These are phyloP conservation scores for Jacana jacana DNA, from an alignment of 2,113 vertebrate genomes.

Conservation along the genomic window DNA sequence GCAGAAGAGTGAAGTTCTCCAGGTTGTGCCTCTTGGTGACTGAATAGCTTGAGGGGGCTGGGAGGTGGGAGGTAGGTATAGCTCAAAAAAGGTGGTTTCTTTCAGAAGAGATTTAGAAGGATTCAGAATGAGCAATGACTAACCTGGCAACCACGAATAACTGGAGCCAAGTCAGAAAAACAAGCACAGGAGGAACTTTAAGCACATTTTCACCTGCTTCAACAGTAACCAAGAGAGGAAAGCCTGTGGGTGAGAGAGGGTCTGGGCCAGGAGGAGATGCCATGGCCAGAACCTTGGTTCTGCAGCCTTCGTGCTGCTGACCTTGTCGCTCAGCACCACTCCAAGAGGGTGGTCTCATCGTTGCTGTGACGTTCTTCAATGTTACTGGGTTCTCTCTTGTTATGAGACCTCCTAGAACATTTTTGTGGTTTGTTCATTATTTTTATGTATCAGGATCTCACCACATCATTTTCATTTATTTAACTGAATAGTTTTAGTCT, in stretches of 20 bases:
- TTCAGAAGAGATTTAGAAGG: neutral
- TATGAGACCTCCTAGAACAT: neutral
- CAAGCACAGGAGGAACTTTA: neutral
- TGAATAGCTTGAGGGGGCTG: neutral
- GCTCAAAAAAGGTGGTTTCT: neutral
- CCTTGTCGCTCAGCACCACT: neutral
- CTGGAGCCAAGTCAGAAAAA: neutral
- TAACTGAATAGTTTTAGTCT: neutral
- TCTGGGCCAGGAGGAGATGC: neutral
- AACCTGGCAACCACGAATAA: neutral
- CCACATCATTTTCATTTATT: neutral
- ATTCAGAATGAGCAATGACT: neutral
- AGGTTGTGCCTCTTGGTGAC: neutral
- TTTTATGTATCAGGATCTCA: neutral
- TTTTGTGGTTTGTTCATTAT: neutral
- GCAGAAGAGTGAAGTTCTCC: neutral
- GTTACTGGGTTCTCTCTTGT: neutral
- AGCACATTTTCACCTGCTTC: neutral
- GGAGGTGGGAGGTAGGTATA: neutral
- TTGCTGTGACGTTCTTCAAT: neutral
- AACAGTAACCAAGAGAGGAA: neutral
- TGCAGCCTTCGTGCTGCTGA: neutral
- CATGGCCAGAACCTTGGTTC: neutral
- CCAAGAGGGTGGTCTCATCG: neutral
- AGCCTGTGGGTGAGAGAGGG: neutral